Conservation (phyloP, 2,888 invertebrate genomes). For the Agrochola lychnidis region DNA sequence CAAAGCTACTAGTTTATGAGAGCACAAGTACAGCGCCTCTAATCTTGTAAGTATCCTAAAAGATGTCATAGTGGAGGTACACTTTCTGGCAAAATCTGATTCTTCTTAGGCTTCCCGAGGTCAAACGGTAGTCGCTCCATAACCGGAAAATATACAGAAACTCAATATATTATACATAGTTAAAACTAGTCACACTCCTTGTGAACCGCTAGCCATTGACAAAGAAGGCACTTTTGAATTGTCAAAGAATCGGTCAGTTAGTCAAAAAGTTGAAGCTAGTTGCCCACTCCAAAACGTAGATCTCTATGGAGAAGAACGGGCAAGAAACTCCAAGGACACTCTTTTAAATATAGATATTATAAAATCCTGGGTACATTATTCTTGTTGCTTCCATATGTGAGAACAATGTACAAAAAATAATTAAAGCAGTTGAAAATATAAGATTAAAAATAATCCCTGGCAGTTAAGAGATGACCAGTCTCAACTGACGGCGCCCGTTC, state of each 20-base stretch:
- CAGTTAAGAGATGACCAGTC: too few relatives aligned
- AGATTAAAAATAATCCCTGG: too few relatives aligned
- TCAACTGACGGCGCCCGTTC: too few relatives aligned
- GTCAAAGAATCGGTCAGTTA: neutral
- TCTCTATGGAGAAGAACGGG: too few relatives aligned
- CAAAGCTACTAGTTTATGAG: constrained; percentile 8
- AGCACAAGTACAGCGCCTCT: neutral
- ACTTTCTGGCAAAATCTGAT: constrained; percentile 3
- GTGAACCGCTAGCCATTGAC: neutral
- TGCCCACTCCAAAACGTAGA: too few relatives aligned
- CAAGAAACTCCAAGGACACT: too few relatives aligned
- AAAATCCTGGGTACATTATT: too few relatives aligned
- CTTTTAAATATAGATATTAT: too few relatives aligned
- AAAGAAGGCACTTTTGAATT: constrained; percentile 7
- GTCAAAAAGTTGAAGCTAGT: too few relatives aligned
- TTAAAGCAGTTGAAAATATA: too few relatives aligned
- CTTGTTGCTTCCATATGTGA: too few relatives aligned
- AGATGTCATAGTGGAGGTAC: neutral
- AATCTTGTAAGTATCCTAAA: neutral
- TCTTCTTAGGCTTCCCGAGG: neutral
- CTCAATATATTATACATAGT: neutral
- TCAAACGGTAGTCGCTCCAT: neutral
- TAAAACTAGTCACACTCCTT: neutral
- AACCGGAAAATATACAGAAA: constrained; percentile 5
- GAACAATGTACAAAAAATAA: too few relatives aligned